phyloP scores from a whole-genome alignment of 2,797 vertebrate genomes.

The Coluber constrictor region DNA sequence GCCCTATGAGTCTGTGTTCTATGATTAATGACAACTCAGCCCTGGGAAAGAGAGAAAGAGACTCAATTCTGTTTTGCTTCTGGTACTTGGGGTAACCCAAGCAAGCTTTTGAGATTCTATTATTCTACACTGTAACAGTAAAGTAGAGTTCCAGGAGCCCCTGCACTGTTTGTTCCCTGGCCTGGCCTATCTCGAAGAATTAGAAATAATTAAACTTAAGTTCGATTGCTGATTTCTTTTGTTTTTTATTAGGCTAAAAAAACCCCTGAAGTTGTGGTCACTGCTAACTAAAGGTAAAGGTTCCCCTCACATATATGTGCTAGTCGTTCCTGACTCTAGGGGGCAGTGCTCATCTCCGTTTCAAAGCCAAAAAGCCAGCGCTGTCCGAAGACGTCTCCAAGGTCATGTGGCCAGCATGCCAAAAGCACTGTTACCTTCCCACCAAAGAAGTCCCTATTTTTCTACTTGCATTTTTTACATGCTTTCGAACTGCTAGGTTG shows the following conservation, averaged over 20 bases:
- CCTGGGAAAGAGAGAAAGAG: neutral
- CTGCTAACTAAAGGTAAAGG: neutral
- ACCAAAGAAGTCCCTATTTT: too few species aligned
- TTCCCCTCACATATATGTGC: too few species aligned
- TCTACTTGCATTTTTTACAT: too few species aligned
- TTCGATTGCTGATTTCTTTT: neutral
- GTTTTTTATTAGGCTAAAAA: neutral
- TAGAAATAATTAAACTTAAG: neutral
- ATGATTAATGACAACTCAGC: neutral
- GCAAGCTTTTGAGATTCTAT: neutral
- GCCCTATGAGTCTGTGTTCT: neutral
- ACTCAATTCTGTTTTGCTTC: neutral
- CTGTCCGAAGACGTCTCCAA: too few species aligned
- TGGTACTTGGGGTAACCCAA: neutral
- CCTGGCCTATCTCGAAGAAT: neutral
- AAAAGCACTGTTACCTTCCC: too few species aligned
- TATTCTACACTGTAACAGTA: neutral
- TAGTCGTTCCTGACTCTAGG: too few species aligned
- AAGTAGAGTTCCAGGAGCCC: neutral
- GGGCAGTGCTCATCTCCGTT: too few species aligned
- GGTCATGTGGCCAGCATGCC: too few species aligned
- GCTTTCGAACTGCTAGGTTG: too few species aligned
- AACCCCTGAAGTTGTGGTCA: neutral
- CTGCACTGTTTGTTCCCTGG: neutral
- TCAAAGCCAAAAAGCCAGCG: too few species aligned